phyloP scores from a whole-genome alignment of 35 echinoderm and acorn worm species.

The Antedon bifida region DNA sequence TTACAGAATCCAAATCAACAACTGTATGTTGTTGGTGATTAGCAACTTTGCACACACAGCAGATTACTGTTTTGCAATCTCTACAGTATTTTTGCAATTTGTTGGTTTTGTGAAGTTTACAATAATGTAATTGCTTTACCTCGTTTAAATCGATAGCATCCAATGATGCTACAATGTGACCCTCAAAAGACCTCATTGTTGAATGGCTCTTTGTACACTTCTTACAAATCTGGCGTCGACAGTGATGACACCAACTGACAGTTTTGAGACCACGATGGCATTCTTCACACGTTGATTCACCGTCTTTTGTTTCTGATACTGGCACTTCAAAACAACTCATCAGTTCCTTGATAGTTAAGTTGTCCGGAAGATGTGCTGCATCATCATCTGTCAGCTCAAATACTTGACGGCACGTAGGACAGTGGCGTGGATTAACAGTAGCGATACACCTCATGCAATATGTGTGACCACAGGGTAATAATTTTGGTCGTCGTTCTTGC shows the following conservation, averaged over 20 bases:
- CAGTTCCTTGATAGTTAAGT: not conserved
- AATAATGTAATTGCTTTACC: not conserved
- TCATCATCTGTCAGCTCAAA: not conserved
- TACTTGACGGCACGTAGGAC: not conserved
- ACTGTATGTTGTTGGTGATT: not conserved
- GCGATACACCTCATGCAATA: not conserved
- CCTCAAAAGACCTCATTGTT: not conserved
- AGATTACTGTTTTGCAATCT: not conserved
- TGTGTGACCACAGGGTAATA: not conserved
- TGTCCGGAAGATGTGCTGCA: not conserved
- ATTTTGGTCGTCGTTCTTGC: not conserved
- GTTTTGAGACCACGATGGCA: not conserved
- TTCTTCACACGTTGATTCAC: not conserved
- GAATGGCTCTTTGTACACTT: not conserved
- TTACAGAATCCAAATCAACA: not conserved
- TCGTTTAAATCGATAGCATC: not conserved
- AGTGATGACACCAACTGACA: not conserved
- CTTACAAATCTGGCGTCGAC: not conserved
- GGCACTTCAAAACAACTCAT: not conserved
- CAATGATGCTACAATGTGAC: not conserved
- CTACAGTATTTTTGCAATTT: not conserved
- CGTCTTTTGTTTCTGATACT: not conserved
- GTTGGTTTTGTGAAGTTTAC: not conserved
- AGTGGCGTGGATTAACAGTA: not conserved
- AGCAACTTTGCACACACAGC: not conserved